Evolutionary conservation across 2,113 vertebrate species (phyloP), one percentile per base, ranked within the genome.

Genomic region (Excalfactoria chinensis): DNA sequence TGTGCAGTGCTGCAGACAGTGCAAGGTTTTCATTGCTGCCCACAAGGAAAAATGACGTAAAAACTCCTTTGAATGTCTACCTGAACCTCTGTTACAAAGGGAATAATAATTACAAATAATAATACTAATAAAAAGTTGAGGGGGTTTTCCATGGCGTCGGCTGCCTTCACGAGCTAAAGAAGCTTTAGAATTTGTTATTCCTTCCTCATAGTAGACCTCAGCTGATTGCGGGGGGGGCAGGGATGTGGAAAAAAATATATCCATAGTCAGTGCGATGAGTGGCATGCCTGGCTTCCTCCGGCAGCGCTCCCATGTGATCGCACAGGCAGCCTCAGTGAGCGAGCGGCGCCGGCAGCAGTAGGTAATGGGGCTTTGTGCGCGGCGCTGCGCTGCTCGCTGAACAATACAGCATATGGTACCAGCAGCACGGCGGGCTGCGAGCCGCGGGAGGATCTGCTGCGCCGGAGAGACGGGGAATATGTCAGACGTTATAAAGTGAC

Each of bases 351-450:
- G 98, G 98, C 97, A 98, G 98, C 98, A 98, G 97, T 98, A 98
- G 98, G 98, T 99, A 99, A 99, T 99, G 99, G 99, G 99, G 98
- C 99, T 99, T 99, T 99, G 99, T 99, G 98, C 98, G 97, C 97
- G 97, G 97, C 92, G 95, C 97, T 97, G 98, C 98, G 98, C 98
- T 98, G 97, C 95, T 98, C 97, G 95, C 97, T 98, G 98, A 98
- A 98, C 98, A 98, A 98, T 98, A 98, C 99, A 98, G 98, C 98
- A 98, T 98, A 98, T 98, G 98, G 97, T 98, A 98, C 97, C 94
- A 93, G 97, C 98, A 18, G 53, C 53, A 56, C 53, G 16, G 53
- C 30, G 17, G 90, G 97, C 97, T 98, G 98, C 98, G 98, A 32
- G 55, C 30, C 30, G 55, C 17, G 30, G 30, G 98, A 98, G 97